Base-by-base conservation (phyloP, 2,113 vertebrate genomes). In the Thomomys bottae region DNA sequence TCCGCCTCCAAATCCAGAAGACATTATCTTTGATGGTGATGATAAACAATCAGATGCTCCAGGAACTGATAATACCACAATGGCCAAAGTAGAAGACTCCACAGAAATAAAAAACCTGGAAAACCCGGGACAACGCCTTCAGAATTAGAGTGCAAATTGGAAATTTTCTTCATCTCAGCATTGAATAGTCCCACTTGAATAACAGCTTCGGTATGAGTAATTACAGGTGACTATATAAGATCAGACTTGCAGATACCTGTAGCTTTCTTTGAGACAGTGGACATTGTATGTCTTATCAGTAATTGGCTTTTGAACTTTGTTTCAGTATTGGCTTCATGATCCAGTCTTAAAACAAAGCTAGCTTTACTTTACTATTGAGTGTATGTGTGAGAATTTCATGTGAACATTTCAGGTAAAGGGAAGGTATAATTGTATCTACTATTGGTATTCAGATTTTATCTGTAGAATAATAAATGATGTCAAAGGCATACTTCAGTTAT, bases 1-100 rank as follows among this genome's bases (percentile, higher is more conserved):
- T 5, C 97, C 99, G 0, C 98, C 98, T 45, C 99, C 99, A 0
- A 99, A 99, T 96, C 99, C 99, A 11, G 99, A 99, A 95, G 99
- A 99, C 96, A 99, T 99, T 90, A 96, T 99, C 88, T 99, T 99
- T 32, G 99, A 99, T 15, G 98, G 98, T 57, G 98, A 98, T 49
- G 97, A 97, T 10, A 57, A 96, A 5, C 91, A 91, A 2, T 49
- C 97, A 77, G 98, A 98, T 26, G 96, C 95, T 70, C 17, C 96
- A 67, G 97, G 90, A 45, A 90, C 97, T 83, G 94, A n/a, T 79
- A 94, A 67, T 68, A 66, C 79, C 30, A 1, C 89, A 21, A 92
- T 97, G 67, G 11, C 73, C 86, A 96, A 96, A 34, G 26, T 70
- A 64, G 96, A 97, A 21, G 38, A 92, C 24, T 79, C 80, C 14